phyloP scores from a whole-genome alignment of 1,140 invertebrate genomes.

The Bombus sylvicola region DNA sequence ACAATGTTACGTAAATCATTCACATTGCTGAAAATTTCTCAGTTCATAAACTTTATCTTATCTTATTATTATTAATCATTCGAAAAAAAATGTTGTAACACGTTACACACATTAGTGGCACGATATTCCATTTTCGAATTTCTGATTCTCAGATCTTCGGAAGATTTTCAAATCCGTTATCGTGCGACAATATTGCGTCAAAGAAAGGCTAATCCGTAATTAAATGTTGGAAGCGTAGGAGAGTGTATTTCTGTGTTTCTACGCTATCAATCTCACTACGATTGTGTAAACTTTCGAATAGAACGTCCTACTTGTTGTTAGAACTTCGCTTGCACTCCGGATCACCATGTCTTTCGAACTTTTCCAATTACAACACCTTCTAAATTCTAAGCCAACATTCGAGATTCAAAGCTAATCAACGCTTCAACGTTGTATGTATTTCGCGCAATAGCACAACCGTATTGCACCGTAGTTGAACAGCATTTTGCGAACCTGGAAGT shows the following conservation, averaged over 20 bases:
- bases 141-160: too few species aligned
- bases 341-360: neutral
- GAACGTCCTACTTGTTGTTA: slow-evolving; percentile 8
- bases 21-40: too few species aligned
- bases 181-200: too few species aligned
- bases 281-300: slow-evolving; percentile 10
- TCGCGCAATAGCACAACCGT: too few species aligned
- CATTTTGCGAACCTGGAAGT: too few species aligned
- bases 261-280: neutral
- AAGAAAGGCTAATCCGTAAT: neutral
- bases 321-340: neutral
- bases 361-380: slow-evolving; percentile 7
- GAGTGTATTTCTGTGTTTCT: neutral
- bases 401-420: neutral
- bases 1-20: too few species aligned
- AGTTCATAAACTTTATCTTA: too few species aligned
- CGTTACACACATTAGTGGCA: too few species aligned
- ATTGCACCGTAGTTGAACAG: too few species aligned
- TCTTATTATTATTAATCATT: too few species aligned
- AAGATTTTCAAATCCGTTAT: neutral
- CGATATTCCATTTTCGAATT: too few species aligned
- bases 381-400: slow-evolving; percentile 8
- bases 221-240: neutral
- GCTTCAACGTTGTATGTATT: neutral
- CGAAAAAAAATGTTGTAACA: too few species aligned